Conservation (phyloP, 2,888 invertebrate genomes). For the Phorcus lineatus region DNA sequence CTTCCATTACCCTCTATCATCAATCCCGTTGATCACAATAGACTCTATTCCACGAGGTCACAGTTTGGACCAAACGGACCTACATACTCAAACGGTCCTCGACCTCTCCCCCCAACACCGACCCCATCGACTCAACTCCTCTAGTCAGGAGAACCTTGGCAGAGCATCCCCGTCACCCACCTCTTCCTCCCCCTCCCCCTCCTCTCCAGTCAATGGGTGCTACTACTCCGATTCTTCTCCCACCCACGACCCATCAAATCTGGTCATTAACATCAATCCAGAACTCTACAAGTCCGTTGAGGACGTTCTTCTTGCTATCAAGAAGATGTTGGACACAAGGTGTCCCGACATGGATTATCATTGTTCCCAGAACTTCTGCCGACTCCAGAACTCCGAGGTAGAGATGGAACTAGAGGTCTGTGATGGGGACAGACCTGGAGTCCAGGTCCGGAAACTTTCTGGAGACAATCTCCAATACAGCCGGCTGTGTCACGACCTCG, state of each 20-base stretch:
- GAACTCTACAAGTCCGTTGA: constrained; percentile 58
- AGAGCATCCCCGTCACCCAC: neutral
- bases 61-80: constrained; percentile 23
- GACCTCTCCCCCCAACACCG: constrained; percentile 26
- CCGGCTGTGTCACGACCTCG: constrained; percentile 65
- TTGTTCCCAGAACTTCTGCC: constrained; percentile 63
- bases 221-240: neutral
- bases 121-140: constrained; percentile 25
- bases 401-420: constrained; percentile 69
- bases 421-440: constrained; percentile 52
- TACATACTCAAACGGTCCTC: constrained; percentile 13
- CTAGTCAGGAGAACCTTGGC: neutral
- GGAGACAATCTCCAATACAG: constrained; percentile 67
- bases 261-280: constrained; percentile 28
- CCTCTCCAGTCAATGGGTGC: constrained; percentile 34
- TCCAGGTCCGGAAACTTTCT: constrained; percentile 67
- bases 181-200: constrained; percentile 30
- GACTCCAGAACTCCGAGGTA: constrained; percentile 59
- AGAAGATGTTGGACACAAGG: constrained; percentile 60
- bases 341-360: constrained; percentile 62
- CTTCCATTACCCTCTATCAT: constrained; percentile 23
- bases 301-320: constrained; percentile 63
- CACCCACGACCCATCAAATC: neutral
- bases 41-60: constrained; percentile 11
- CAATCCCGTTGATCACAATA: neutral